These are phyloP conservation scores for Protodeltote pygarga DNA, from an alignment of 2,888 invertebrate species.

Conservation along the genomic window DNA sequence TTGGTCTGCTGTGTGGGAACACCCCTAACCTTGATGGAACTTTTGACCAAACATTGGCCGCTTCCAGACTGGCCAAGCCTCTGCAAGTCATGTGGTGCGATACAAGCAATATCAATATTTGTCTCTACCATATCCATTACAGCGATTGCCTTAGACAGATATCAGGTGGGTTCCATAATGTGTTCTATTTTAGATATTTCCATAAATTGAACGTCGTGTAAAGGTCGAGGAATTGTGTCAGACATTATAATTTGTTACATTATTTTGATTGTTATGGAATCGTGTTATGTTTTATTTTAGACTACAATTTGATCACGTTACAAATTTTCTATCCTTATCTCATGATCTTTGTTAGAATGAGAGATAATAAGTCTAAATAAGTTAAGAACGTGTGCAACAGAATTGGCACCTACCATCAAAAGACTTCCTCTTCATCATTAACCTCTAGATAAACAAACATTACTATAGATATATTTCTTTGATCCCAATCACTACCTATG, in stretches of 20 bases:
- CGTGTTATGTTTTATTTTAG: no score
- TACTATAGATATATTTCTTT: slow-evolving; percentile 13
- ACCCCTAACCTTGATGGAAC: slow-evolving; percentile 95
- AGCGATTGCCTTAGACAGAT: slow-evolving; percentile 95
- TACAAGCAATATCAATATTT: slow-evolving; percentile 96
- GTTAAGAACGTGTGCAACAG: no score
- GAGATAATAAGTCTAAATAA: no score
- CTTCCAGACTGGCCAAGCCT: slow-evolving; percentile 92
- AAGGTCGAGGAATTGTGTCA: no score
- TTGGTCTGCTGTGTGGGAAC: slow-evolving; percentile 96
- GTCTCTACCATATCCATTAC: slow-evolving; percentile 98
- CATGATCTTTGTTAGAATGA: background rate
- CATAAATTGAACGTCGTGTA: no score
- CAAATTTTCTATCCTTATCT: background rate
- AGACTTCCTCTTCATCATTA: no score
- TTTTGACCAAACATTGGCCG: slow-evolving; percentile 95
- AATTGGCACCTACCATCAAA: background rate
- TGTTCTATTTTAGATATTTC: slow-evolving; percentile 16
- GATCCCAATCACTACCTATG: slow-evolving; percentile 25
- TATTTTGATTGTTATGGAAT: no score
- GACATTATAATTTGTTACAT: no score
- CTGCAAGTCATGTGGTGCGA: slow-evolving; percentile 94
- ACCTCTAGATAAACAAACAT: background rate
- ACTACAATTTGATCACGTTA: no score
- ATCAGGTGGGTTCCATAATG: slow-evolving; percentile 89